Conservation (phyloP, 2,797 vertebrate genomes). For the Darevskia nairensis region DNA sequence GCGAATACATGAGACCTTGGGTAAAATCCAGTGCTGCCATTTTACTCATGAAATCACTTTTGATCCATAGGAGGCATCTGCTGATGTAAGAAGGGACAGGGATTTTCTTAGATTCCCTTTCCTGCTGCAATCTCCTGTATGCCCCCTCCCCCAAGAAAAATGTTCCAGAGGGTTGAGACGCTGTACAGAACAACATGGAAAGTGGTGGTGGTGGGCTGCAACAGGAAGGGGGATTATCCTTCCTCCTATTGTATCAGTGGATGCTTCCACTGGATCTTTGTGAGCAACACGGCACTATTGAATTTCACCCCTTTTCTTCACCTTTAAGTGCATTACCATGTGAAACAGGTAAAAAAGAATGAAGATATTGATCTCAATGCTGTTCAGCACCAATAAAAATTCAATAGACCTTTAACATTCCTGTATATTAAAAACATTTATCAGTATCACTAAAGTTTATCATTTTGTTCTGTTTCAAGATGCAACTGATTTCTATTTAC, state of each 20-base stretch:
- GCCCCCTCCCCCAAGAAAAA: neutral
- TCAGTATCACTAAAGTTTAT: conserved; percentile 74
- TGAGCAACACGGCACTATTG: neutral
- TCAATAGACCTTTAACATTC: conserved; percentile 78
- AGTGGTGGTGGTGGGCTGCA: too few relatives aligned
- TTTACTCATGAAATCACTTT: neutral
- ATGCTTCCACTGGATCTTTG: neutral
- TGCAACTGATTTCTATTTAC: conserved; percentile 78
- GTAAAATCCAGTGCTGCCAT: neutral
- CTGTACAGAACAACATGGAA: neutral
- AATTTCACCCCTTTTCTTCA: conserved; percentile 37
- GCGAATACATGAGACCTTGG: conserved; percentile 64
- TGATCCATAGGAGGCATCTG: neutral
- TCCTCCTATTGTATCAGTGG: neutral
- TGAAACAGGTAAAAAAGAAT: conserved; percentile 70
- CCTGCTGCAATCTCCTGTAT: too few relatives aligned
- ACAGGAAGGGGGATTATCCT: neutral
- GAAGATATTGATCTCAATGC: conserved; percentile 77
- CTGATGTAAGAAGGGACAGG: neutral
- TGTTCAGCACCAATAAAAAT: conserved; percentile 83
- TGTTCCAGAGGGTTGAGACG: neutral
- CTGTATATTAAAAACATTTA: conserved; percentile 80
- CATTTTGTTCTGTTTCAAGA: conserved; percentile 76
- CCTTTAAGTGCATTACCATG: conserved; percentile 72
- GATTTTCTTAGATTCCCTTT: neutral